These are phyloP conservation scores for Serripes groenlandicus DNA, from an alignment of 2,888 invertebrate species.

Conservation along the genomic window DNA sequence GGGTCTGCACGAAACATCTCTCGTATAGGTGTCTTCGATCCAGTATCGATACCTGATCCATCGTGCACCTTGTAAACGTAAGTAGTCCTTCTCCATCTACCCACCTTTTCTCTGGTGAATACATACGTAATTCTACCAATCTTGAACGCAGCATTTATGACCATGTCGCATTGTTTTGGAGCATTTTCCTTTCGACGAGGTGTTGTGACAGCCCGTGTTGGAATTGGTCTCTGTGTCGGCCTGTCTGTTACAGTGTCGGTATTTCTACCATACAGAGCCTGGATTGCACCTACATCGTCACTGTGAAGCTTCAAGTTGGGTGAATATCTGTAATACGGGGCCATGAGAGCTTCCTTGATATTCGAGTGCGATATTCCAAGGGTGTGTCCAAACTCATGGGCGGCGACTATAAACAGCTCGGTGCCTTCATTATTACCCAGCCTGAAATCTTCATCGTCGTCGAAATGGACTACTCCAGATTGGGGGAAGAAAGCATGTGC, in stretches of 20 bases:
- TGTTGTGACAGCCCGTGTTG: no score
- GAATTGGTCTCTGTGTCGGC: constrained; percentile 7
- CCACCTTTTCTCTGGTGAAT: constrained; percentile 33
- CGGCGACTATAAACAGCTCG: constrained; percentile 61
- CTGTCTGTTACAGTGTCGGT: constrained; percentile 37
- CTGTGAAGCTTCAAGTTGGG: constrained; percentile 37
- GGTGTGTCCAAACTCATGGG: constrained; percentile 66
- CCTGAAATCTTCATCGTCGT: constrained; percentile 59
- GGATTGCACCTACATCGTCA: constrained; percentile 57
- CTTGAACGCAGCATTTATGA: constrained; percentile 40
- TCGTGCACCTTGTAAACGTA: constrained; percentile 47
- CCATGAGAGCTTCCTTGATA: constrained; percentile 55
- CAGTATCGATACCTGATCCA: constrained; percentile 18
- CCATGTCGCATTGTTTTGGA: constrained; percentile 44
- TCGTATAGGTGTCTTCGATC: constrained; percentile 29
- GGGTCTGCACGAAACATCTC: constrained; percentile 31
- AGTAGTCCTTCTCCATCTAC: constrained; percentile 17
- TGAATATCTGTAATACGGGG: constrained; percentile 56
- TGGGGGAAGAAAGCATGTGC: constrained; percentile 65
- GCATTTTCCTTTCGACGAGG: no score
- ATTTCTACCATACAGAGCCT: constrained; percentile 40
- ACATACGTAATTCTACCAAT: constrained; percentile 29
- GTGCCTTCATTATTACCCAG: constrained; percentile 33
- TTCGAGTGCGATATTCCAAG: constrained; percentile 62
- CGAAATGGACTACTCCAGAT: constrained; percentile 57